Conservation (phyloP, 2,888 invertebrate species). For the Drosophila picticornis region DNA sequence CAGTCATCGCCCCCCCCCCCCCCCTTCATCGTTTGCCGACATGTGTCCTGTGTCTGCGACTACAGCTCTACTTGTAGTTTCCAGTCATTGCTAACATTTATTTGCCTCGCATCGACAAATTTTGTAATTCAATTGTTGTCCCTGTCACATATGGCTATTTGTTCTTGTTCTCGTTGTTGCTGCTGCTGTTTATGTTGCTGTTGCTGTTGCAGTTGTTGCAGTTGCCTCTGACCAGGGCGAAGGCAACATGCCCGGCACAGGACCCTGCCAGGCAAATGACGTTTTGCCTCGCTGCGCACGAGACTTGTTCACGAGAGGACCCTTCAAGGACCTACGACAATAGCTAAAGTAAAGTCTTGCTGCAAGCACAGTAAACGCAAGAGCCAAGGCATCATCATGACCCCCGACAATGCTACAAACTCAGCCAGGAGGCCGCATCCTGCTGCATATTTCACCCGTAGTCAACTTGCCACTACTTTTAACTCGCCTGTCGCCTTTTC, state of each 20-base stretch:
- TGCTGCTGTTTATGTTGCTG: conserved; percentile 24
- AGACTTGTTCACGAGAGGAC: conserved; percentile 36
- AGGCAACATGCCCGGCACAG: conserved; percentile 4
- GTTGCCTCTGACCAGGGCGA: conserved; percentile 24
- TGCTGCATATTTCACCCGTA: conserved; percentile 31
- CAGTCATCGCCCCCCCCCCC: not conserved
- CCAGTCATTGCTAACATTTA: conserved; percentile 57
- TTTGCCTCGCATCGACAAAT: conserved; percentile 40
- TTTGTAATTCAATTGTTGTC: conserved; percentile 78
- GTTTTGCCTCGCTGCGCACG: conserved; percentile 46
- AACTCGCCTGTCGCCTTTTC: conserved; percentile 14
- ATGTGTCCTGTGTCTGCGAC: conserved; percentile 40
- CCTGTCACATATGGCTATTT: conserved; percentile 57
- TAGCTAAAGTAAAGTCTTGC: conserved; percentile 51
- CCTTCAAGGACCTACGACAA: conserved; percentile 78
- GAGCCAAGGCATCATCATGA: conserved; percentile 37
- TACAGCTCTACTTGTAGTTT: conserved; percentile 47
- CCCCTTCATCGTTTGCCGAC: conserved; percentile 21
- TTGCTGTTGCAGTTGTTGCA: conserved; percentile 35
- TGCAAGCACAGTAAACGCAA: conserved; percentile 41
- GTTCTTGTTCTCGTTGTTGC: conserved; percentile 19
- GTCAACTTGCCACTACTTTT: conserved; percentile 13
- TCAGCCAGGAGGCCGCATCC: conserved; percentile 12
- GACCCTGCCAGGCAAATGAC: conserved; percentile 38
- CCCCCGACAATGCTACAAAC: conserved; percentile 52